phyloP scores from a whole-genome alignment of 2,113 vertebrate genomes.

The Aspidoscelis tigris region DNA sequence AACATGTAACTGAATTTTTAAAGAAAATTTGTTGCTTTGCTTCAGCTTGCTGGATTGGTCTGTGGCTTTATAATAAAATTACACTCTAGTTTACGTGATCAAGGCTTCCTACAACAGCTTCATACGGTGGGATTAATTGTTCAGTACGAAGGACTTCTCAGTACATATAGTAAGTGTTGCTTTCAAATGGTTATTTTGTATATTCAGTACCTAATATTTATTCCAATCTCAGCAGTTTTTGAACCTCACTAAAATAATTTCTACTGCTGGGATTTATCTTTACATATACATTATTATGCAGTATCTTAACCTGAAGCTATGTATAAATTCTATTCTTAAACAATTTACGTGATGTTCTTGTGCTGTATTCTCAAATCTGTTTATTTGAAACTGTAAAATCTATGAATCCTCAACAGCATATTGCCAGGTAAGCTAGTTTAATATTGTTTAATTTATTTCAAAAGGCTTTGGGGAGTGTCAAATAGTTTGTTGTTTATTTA shows the following conservation, averaged over 20 bases:
- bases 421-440: neutral
- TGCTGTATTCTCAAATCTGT: neutral
- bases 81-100: slow-evolving; percentile 89
- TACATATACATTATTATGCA: neutral
- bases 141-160: slow-evolving; percentile 97
- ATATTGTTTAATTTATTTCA: neutral
- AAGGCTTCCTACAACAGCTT: slow-evolving; percentile 91
- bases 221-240: neutral
- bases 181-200: neutral
- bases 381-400: neutral
- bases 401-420: neutral
- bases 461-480: neutral
- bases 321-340: slow-evolving; percentile 5
- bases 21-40: slow-evolving; percentile 5
- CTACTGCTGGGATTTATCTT: neutral
- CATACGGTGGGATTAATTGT: slow-evolving; percentile 90
- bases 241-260: slow-evolving; percentile 18
- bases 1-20: neutral
- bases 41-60: slow-evolving; percentile 89
- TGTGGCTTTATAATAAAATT: slow-evolving; percentile 94
- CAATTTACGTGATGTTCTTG: neutral
- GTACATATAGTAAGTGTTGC: slow-evolving; percentile 92
- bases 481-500: neutral
- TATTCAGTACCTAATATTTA: neutral
- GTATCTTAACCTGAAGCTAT: neutral